Conservation (phyloP, 2,888 invertebrate genomes). For the Acleris cristana region DNA sequence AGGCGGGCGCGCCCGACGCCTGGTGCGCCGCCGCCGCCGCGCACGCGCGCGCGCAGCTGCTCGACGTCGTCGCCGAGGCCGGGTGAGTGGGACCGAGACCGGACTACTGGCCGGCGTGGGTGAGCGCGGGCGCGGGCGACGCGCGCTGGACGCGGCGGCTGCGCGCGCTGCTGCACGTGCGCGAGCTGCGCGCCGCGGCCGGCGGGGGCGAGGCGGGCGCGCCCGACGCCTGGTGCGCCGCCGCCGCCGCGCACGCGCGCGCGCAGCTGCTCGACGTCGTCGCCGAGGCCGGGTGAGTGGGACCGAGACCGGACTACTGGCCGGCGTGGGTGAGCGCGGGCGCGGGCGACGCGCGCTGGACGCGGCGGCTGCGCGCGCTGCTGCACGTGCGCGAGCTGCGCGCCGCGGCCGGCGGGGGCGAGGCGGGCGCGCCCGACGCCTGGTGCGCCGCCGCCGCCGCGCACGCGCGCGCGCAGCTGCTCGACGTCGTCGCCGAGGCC, state of each 20-base stretch:
- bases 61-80: slow-evolving; percentile 57
- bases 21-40: slow-evolving; percentile 58
- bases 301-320: no score
- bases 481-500: slow-evolving; percentile 57
- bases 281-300: slow-evolving; percentile 57
- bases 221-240: slow-evolving; percentile 60
- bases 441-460: slow-evolving; percentile 58
- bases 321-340: slow-evolving; percentile 44
- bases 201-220: slow-evolving; percentile 40
- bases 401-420: slow-evolving; percentile 40
- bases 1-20: slow-evolving; percentile 48
- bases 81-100: slow-evolving; percentile 47
- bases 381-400: slow-evolving; percentile 41
- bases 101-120: slow-evolving; percentile 8
- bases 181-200: slow-evolving; percentile 37
- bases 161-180: slow-evolving; percentile 44
- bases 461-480: slow-evolving; percentile 55
- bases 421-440: slow-evolving; percentile 48
- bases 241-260: slow-evolving; percentile 51
- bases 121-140: slow-evolving; percentile 51
- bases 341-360: slow-evolving; percentile 54
- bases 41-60: slow-evolving; percentile 55
- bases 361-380: slow-evolving; percentile 44
- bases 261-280: slow-evolving; percentile 57
- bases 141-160: slow-evolving; percentile 51